Evolutionary conservation across 1,140 invertebrate species (phyloP).

Genomic region (Philopotamus ludificatus): DNA sequence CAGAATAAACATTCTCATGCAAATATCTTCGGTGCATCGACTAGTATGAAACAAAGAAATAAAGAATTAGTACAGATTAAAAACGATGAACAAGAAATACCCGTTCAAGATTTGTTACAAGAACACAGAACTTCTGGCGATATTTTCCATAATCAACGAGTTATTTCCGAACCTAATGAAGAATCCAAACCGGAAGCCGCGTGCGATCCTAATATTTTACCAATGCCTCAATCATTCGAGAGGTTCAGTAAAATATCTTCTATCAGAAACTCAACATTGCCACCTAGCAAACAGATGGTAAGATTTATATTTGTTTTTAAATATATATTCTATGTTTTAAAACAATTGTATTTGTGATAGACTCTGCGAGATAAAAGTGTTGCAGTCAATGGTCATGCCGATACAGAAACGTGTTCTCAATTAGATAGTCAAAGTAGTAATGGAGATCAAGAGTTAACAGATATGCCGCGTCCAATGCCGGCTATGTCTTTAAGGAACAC

Average conservation of each 20-base stretch:
- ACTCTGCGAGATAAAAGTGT: background rate
- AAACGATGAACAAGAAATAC: background rate
- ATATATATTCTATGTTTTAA: background rate
- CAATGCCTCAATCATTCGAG: background rate
- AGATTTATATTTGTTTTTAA: background rate
- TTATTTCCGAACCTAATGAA: background rate
- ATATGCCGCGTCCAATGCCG: slow-evolving; percentile 33
- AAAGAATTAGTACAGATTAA: background rate
- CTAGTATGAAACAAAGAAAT: slow-evolving; percentile 10
- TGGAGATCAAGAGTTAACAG: slow-evolving; percentile 24
- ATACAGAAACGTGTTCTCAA: slow-evolving; percentile 2
- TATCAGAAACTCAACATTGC: background rate
- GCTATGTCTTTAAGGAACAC: slow-evolving; percentile 15
- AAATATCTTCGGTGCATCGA: slow-evolving; percentile 3
- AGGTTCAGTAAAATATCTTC: background rate
- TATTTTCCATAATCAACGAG: background rate
- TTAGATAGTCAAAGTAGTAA: slow-evolving; percentile 25
- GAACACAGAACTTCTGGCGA: background rate
- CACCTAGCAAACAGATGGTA: background rate
- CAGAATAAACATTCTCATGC: slow-evolving; percentile 10
- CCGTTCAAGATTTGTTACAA: background rate
- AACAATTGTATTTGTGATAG: background rate
- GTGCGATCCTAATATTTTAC: too few relatives aligned
- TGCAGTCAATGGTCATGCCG: background rate
- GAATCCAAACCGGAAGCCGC: background rate